Evolutionary conservation across 2,113 vertebrate genomes (phyloP), one percentile per base, ranked within the genome.

Genomic region (Phrynocephalus versicolor): DNA sequence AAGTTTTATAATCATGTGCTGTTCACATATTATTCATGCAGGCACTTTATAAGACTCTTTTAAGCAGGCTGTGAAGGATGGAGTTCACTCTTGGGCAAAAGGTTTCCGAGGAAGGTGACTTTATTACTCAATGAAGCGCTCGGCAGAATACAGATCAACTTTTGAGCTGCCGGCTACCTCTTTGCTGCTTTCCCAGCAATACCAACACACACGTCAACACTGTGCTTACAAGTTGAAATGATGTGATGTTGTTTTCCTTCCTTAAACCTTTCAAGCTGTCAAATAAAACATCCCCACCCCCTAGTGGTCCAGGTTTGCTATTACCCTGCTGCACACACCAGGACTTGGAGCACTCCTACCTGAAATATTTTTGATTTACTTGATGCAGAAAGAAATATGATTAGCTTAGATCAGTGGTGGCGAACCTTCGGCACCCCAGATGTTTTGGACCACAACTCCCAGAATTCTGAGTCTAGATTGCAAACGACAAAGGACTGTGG

Each of bases 101-200:
- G 88, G 92, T 94, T 94, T 92, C 89, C 18, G 67, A 88, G 86
- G 87, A 91, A 94, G 90, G 93, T 91, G 91, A 93, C 87, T 92
- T 91, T 91, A 91, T 93, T 93, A 93, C 85, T 91, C 62, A 80
- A 27, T 65, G 81, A 80, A 30, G 5, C 6, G 62, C 76, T 89
- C 89, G 85, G 79, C 83, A 91, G 94, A 93, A 93, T 93, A 92
- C 84, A 91, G 91, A 94, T 91, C 91, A 91, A 93, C 86, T 84
- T 87, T 71, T 77, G 73, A 60, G 60, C 51, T 91, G 76, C 62
- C 55, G 71, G 88, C 87, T 87, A 71, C n/a, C 79, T 76, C 73
- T 81, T 45, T 1, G 0, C 25, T 90, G 51, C 73, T 91, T 67
- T 73, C 78, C 77, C 27, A 85, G 51, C 83, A 5, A 37, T 85